These are phyloP conservation scores for Stegophylla sp. DNA, from an alignment of 2,888 invertebrate species.

Conservation along the genomic window DNA sequence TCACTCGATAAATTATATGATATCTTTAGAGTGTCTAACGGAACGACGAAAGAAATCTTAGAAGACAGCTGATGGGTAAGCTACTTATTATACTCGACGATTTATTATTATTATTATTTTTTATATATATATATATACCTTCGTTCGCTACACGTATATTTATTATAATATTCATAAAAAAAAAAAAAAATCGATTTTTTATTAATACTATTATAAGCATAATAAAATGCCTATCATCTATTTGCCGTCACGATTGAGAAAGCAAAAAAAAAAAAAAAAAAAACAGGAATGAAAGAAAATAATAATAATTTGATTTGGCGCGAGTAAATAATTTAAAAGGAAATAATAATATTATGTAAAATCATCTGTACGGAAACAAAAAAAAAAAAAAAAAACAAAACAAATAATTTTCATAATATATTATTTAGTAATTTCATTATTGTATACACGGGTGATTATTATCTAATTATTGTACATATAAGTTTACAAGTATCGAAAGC, in stretches of 20 bases:
- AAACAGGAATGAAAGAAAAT: too few relatives aligned
- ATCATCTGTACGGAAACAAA: too few relatives aligned
- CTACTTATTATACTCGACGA: not conserved
- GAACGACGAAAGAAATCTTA: constrained; percentile 1
- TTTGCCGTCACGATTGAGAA: not conserved
- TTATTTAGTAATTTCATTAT: too few relatives aligned
- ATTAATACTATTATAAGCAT: not conserved
- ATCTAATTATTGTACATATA: too few relatives aligned
- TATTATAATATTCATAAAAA: not conserved
- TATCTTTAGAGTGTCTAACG: not conserved
- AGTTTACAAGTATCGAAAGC: too few relatives aligned
- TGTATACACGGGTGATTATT: too few relatives aligned
- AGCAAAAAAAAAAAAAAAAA: not conserved
- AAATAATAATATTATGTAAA: too few relatives aligned
- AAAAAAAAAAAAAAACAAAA: not conserved
- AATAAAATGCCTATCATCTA: not conserved
- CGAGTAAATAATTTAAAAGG: too few relatives aligned
- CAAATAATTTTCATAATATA: too few relatives aligned
- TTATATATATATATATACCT: not conserved
- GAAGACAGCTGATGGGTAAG: constrained; percentile 11
- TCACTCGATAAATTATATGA: constrained; percentile 5
- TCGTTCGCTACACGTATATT: too few relatives aligned
- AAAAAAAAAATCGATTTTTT: not conserved
- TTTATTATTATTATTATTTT: not conserved
- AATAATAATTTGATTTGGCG: too few relatives aligned